Conservation (phyloP, 2,888 invertebrate species). For the Heliconius erato region DNA sequence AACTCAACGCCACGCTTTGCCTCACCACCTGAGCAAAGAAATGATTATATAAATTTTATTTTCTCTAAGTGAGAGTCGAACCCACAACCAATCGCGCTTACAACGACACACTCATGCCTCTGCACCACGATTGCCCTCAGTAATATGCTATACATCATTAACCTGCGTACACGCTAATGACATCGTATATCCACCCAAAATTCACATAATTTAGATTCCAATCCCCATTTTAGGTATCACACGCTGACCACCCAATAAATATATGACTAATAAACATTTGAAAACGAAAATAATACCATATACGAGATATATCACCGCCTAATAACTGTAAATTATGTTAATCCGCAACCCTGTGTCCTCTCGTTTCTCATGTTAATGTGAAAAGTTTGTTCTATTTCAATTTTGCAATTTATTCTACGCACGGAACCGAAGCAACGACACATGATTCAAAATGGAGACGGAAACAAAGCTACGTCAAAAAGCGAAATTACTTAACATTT, state of each 20-base stretch:
- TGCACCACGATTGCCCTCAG: too few relatives aligned
- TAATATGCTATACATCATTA: background rate
- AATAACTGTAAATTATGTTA: conserved; percentile 69
- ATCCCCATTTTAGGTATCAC: background rate
- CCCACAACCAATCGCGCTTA: background rate
- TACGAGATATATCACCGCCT: conserved; percentile 53
- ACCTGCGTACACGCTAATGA: background rate
- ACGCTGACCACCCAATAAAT: background rate
- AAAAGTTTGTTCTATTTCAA: conserved; percentile 49
- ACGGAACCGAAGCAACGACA: conserved; percentile 33
- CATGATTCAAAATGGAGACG: conserved; percentile 21
- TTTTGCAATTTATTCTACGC: conserved; percentile 46
- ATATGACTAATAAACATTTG: conserved; percentile 15
- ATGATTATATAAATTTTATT: background rate
- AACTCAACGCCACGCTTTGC: background rate
- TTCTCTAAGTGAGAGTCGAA: background rate
- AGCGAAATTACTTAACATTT: conserved; percentile 12
- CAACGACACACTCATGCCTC: too few relatives aligned
- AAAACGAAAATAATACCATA: conserved; percentile 28
- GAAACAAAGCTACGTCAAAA: conserved; percentile 16
- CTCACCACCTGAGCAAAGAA: background rate
- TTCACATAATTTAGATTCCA: background rate
- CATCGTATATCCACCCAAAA: background rate
- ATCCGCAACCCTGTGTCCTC: conserved; percentile 55
- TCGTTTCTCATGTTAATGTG: conserved; percentile 57